A percentile compares a stretch with the other conserved stretches of the same genome.
Conservation (phyloP, 2,888 invertebrate genomes). For the Platerodrilus igneus region DNA sequence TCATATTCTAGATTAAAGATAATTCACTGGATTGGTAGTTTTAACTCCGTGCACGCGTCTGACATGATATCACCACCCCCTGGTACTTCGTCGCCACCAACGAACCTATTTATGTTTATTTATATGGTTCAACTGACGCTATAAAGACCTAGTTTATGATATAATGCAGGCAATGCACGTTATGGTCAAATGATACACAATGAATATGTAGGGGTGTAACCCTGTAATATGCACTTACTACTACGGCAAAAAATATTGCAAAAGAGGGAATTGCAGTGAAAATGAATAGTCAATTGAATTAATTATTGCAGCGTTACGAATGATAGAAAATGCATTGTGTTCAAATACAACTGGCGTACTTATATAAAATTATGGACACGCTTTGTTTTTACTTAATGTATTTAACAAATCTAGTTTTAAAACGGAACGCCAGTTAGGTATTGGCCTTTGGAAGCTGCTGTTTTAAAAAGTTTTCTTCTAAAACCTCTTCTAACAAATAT, state of each 20-base stretch:
- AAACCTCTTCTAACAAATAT: no score
- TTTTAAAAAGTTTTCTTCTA: no score
- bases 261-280: conserved; percentile 10
- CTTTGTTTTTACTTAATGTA: no score
- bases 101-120: conserved; percentile 29
- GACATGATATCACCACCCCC: conserved; percentile 23
- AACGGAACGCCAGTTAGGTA: no score
- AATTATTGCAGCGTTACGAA: no score
- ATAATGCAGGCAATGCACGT: conserved; percentile 26
- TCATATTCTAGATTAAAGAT: conserved; percentile 16
- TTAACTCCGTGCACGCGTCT: conserved; percentile 21
- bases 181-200: conserved; percentile 28
- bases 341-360: no score
- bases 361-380: no score
- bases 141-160: conserved; percentile 26
- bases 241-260: conserved; percentile 12
- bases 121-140: conserved; percentile 30
- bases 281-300: no score
- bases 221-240: conserved; percentile 16
- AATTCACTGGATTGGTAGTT: conserved; percentile 20
- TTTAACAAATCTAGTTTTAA: no score
- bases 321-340: no score
- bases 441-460: no score
- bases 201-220: conserved; percentile 17
- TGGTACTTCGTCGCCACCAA: conserved; percentile 26